Evolutionary conservation across 2,113 vertebrate genomes (phyloP), one percentile per base, ranked within the genome.

Genomic region (Sebastes schlegelii): DNA sequence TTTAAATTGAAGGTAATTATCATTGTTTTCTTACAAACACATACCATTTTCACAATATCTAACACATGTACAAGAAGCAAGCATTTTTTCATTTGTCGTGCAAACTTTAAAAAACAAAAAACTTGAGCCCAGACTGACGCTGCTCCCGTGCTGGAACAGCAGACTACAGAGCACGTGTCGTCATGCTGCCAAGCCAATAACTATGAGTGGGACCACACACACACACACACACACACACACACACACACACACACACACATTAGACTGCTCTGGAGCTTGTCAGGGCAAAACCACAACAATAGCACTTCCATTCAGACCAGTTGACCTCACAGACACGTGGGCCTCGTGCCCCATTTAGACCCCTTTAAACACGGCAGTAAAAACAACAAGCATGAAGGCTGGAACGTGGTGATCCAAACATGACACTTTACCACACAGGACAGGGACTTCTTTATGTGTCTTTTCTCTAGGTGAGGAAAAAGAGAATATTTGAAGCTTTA

Each of bases 311-410:
- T 84, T 91, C 76, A 92, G 79, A 76, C 21, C 23, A 54, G 64
- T 34, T 90, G 90, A 92, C 89, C 89, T 87, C 8, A 1, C 75
- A 57, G 78, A 83, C 86, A 86, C 1, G 42, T 85, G 80, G 74
- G 58, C 61, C 77, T 55, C 40, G 16, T 83, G 76, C 62, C 62
- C 23, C 8, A 12, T 73, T 85, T 82, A 26, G 80, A 65, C 69
- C 10, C 2, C 79, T 61, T 46, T 82, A 11, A 17, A n/a, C 21
- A 79, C 0, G 0, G 45, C 7, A n/a, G 23, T 8, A 57, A 49
- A 42, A 34, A 67, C 63, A 43, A 21, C 14, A 52, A 52, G 64
- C 21, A 40, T 5, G 12, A 42, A 61, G 66, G 72, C 34, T 54
- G n/a, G 61, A 72, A 60, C 3, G 19, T 34, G n/a, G 7, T 5